Evolutionary conservation across 1,140 invertebrate species (phyloP), one percentile per base, ranked within the genome.

Genomic region (Cylas formicarius): DNA sequence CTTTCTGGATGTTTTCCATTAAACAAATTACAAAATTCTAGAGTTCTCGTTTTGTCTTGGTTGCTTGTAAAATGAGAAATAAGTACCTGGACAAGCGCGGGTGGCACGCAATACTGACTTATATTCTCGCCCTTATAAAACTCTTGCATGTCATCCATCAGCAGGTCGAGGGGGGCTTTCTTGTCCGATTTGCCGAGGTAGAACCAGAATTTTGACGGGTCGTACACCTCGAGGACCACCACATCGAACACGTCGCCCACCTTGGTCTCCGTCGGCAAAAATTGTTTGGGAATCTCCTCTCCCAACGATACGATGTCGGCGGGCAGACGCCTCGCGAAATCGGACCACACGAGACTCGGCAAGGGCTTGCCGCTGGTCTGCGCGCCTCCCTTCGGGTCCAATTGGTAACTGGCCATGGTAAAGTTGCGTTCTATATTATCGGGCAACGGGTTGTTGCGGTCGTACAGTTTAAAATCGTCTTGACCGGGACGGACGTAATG

Each of bases 161-260:
- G 22, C n/a, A 22, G 18, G 35, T 61, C 45, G 10, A 61, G 24
- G 10, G 34, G 13, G 3, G 31, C 14, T 23, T 37, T 24, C 31
- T 32, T 6, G 0, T 36, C 21, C 8, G 43, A 37, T 22, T 29
- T 4, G 43, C 46, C 29, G n/a, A 37, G 27, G 52, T 45, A 50
- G 23, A 52, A 14, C 59, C 59, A 61, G 48, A 61, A 61, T 52
- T 61, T 61, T 7, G 55, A 57, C 22, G 47, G 36, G 41, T 61
- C 59, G 41, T 58, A 59, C 19, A 61, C 40, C 34, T 61, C 59
- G 1, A 41, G 51, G 4, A 61, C 49, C 3, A 38, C 33, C 18
- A 59, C 39, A 42, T 59, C 57, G 4, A 61, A 36, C 22, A 18
- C 35, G 41, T 53, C 48, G 17, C 36, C 34, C 1, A 39, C 42